phyloP scores from a whole-genome alignment of 2,797 vertebrate species.

The Tenualosa thibaudeaui region DNA sequence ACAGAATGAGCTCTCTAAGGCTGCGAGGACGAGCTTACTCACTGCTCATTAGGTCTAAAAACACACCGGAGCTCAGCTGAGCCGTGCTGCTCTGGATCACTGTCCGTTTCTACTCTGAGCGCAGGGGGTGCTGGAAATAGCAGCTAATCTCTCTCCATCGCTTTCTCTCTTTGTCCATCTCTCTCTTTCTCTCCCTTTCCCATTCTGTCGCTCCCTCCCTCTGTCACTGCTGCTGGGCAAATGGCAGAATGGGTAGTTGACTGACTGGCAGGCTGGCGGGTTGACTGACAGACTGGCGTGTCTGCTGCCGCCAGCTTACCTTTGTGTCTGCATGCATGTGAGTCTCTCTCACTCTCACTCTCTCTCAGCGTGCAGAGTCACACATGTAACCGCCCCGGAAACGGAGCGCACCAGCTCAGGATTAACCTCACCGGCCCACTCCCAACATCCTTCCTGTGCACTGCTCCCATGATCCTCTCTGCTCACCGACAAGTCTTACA shows the following conservation, averaged over 20 bases:
- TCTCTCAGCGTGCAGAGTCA: neutral
- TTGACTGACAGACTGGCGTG: neutral
- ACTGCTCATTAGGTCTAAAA: slow-evolving; percentile 17
- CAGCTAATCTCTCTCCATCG: neutral
- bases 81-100: neutral
- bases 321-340: neutral
- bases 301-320: neutral
- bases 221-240: neutral
- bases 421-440: neutral
- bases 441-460: slow-evolving; percentile 10
- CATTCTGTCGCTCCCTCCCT: neutral
- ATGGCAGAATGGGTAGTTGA: neutral
- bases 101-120: neutral
- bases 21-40: neutral
- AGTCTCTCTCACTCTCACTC: too few relatives aligned
- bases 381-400: neutral
- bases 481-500: neutral
- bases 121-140: neutral
- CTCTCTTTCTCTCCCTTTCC: neutral
- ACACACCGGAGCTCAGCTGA: neutral
- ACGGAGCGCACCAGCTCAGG: neutral
- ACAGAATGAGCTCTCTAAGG: neutral
- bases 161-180: neutral
- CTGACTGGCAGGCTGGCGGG: neutral
- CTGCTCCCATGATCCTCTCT: neutral